Percentiles rank a stretch among this genome's conserved stretches.
These are phyloP conservation scores for Ischnura elegans DNA, from an alignment of 2,888 invertebrate genomes.

Conservation along the genomic window DNA sequence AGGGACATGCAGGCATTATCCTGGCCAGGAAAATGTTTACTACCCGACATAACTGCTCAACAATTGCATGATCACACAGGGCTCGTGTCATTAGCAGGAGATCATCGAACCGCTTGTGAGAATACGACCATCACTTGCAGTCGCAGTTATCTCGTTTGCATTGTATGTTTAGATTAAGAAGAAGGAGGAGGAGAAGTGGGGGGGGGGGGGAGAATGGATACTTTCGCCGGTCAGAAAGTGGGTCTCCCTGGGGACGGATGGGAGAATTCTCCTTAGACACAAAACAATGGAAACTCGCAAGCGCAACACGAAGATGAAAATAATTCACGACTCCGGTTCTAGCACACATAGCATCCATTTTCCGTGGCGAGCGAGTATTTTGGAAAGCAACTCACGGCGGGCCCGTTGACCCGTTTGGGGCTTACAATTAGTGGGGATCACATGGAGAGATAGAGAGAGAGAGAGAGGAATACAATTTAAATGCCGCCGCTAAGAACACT, in stretches of 20 bases:
- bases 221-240: not conserved
- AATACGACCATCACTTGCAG: not conserved
- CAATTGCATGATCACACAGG: too few species aligned
- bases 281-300: not conserved
- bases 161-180: not conserved
- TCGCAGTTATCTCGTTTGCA: not conserved
- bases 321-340: not conserved
- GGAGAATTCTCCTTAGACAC: not conserved
- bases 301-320: not conserved
- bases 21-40: too few species aligned
- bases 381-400: not conserved
- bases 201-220: too few species aligned
- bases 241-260: not conserved
- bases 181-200: too few species aligned
- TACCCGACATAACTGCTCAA: too few species aligned
- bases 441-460: not conserved
- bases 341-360: not conserved
- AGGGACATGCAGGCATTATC: too few species aligned
- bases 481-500: not conserved
- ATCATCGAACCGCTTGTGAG: not conserved
- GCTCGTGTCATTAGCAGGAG: not conserved
- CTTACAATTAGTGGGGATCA: not conserved
- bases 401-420: slow-evolving; percentile 18
- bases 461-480: not conserved
- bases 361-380: not conserved